phyloP scores from a whole-genome alignment of 2,113 vertebrate species.

The Menidia beryllina region DNA sequence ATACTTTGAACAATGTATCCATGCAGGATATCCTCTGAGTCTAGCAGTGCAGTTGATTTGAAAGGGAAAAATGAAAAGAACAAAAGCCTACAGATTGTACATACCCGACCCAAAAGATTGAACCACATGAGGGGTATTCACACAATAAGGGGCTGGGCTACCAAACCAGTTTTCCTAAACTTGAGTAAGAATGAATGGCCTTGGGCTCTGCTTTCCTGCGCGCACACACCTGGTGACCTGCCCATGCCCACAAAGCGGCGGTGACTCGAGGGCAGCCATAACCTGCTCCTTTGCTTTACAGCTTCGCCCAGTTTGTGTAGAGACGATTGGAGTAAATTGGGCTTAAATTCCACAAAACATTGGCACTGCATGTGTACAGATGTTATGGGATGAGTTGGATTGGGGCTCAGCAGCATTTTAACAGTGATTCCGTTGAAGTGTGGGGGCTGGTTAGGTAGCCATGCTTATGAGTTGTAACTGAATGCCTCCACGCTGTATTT shows the following conservation, averaged over 20 bases:
- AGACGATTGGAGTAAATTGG: not conserved
- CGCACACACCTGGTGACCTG: conserved; percentile 9
- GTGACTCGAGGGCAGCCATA: not conserved
- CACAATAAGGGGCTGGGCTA: conserved; percentile 58
- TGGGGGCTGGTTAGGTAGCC: not conserved
- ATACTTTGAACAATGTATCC: not conserved
- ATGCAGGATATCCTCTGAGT: not conserved
- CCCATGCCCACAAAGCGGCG: conserved; percentile 6
- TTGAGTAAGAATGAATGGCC: conserved; percentile 49
- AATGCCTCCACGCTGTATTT: conserved; percentile 32
- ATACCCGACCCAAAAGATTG: conserved; percentile 30
- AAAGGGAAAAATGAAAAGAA: conserved; percentile 34
- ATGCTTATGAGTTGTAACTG: conserved; percentile 35
- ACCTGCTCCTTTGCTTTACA: not conserved
- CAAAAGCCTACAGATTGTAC: conserved; percentile 27
- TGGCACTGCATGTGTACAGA: not conserved
- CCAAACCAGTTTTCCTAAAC: conserved; percentile 57
- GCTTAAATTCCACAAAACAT: not conserved
- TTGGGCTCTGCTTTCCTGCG: conserved; percentile 23
- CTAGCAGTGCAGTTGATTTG: conserved; percentile 8
- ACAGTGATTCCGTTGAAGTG: not conserved
- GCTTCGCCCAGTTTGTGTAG: not conserved
- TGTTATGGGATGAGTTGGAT: not conserved
- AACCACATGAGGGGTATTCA: conserved; percentile 46
- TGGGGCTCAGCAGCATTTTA: not conserved